These are phyloP conservation scores for Drosophila bocqueti DNA, from an alignment of 1,140 invertebrate genomes.

Conservation along the genomic window DNA sequence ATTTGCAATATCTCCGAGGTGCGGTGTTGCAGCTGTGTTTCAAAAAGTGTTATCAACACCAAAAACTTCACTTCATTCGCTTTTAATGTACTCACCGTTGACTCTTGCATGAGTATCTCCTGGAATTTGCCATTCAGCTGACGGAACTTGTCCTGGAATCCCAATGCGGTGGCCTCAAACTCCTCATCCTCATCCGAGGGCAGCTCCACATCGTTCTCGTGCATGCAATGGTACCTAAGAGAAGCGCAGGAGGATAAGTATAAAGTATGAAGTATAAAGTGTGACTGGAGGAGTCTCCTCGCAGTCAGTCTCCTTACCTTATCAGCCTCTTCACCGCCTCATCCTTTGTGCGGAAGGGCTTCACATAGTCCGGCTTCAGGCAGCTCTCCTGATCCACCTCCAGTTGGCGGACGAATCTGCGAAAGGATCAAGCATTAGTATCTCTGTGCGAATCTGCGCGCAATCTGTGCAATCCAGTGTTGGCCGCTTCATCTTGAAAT, in stretches of 20 bases:
- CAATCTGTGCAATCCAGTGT: constrained; percentile 45
- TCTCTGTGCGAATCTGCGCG: not conserved
- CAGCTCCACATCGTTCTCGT: constrained; percentile 89
- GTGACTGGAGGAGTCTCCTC: too few species aligned
- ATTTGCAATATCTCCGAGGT: constrained; percentile 77
- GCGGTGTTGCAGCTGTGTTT: constrained; percentile 70
- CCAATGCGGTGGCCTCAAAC: constrained; percentile 91
- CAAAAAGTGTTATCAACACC: not conserved
- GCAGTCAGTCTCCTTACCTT: constrained; percentile 70
- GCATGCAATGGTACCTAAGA: constrained; percentile 91
- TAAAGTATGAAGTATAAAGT: not conserved
- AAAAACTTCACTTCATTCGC: too few species aligned
- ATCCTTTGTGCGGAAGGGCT: constrained; percentile 89
- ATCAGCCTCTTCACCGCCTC: constrained; percentile 93
- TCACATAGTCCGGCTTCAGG: constrained; percentile 91
- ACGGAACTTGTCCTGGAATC: constrained; percentile 90
- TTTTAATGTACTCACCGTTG: constrained; percentile 88
- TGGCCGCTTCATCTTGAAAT: constrained; percentile 66
- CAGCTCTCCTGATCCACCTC: constrained; percentile 92
- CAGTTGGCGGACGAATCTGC: constrained; percentile 90
- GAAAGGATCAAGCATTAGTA: constrained; percentile 40
- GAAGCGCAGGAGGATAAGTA: not conserved
- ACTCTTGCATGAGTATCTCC: constrained; percentile 92
- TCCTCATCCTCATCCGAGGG: constrained; percentile 91
- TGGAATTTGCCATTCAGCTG: constrained; percentile 92